Base-by-base conservation (phyloP, 2,797 vertebrate genomes). In the Gymnothorax javanicus region DNA sequence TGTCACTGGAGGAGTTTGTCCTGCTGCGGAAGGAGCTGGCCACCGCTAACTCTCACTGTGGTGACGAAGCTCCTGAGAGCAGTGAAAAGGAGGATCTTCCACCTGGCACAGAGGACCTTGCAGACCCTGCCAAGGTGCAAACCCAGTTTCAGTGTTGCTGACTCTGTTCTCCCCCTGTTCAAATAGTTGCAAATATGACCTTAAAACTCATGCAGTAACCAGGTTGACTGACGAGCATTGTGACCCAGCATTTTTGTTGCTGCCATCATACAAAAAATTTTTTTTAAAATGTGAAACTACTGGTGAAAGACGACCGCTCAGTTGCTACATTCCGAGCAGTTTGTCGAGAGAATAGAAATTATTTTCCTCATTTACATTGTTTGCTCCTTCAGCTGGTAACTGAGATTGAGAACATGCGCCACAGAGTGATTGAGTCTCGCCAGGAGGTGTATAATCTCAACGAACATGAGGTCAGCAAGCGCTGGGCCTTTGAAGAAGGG, bases 391-490 rank as follows among this genome's bases (percentile, higher is more conserved):
- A 99, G 96, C 97, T 98, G 50, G 96, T 99, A 93, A 99, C 98
- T 0, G 99, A 99, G 97, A 98, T 99, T 90, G 99, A 99, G 95
- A 99, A 99, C 90, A 99, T 99, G 98, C 97, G 99, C 87, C 98
- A 99, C 92, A 97, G 98, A 92, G 98, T 99, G 91, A 98, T 96
- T 89, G 99, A 99, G 95, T 95, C 96, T 67, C 98, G 99, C 3
- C 99, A 99, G 92, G 99, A 99, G 92, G 96, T 98, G 88, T 98
- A 99, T 95, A 99, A 98, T 96, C 97, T 98, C 94, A 99, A 99
- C 33, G 99, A 99, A 86, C 97, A 99, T 15, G 99, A 99, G 97
- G 98, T 99, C 95, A 99, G 98, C 96, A 99, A 99, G 93, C 97
- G 98, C 82, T 99, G 99, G 99, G 95, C 97, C 54, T 99, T 99